phyloP scores from a whole-genome alignment of 2,113 vertebrate genomes.

The Cnemophilus loriae region DNA sequence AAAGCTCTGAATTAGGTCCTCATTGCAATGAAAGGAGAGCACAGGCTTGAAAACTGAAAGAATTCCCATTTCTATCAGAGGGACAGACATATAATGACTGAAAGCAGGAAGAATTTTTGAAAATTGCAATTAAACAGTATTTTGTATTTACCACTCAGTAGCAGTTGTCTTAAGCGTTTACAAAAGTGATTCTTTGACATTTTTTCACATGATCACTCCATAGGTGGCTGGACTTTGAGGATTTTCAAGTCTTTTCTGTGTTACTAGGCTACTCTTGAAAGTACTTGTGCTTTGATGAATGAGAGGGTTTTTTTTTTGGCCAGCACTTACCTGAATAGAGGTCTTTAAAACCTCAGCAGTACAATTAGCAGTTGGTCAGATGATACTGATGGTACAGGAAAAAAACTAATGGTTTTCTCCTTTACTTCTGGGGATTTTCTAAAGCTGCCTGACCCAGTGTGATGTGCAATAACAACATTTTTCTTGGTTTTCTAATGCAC shows the following conservation, averaged over 20 bases:
- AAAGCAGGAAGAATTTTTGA: conserved; percentile 71
- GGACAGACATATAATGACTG: conserved; percentile 72
- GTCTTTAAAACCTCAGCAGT: conserved; percentile 42
- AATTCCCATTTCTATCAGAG: conserved; percentile 67
- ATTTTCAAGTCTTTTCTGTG: conserved; percentile 69
- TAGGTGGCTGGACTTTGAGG: conserved; percentile 70
- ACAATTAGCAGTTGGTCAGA: conserved; percentile 48
- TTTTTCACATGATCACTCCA: conserved; percentile 61
- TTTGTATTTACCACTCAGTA: conserved; percentile 66
- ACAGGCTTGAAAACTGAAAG: conserved; percentile 70
- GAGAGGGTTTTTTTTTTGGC: not conserved
- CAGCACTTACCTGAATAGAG: conserved; percentile 54
- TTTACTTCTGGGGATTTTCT: conserved; percentile 45
- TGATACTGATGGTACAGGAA: conserved; percentile 38
- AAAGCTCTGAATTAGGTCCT: conserved; percentile 74
- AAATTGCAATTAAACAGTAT: conserved; percentile 74
- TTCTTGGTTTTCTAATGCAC: conserved; percentile 31
- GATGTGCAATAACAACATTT: conserved; percentile 42
- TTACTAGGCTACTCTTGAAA: conserved; percentile 72
- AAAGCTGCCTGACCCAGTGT: conserved; percentile 17
- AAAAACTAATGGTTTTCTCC: conserved; percentile 8
- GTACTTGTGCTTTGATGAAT: conserved; percentile 58
- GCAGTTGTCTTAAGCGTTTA: conserved; percentile 68
- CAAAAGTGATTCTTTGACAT: conserved; percentile 65
- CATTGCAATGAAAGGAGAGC: conserved; percentile 71